Conservation (phyloP, 2,113 vertebrate genomes). For the Lophochroa leadbeateri region DNA sequence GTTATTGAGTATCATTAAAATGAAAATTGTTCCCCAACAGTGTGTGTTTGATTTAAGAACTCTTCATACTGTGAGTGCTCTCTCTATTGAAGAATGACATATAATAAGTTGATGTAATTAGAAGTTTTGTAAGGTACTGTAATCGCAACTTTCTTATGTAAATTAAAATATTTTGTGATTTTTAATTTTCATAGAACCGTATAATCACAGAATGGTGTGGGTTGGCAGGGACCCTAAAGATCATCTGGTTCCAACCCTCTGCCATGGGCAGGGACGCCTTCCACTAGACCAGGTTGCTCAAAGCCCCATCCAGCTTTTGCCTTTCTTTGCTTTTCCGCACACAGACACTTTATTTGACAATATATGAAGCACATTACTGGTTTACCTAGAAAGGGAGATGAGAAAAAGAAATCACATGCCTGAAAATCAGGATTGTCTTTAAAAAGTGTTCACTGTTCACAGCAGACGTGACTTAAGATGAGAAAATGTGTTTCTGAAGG, state of each 20-base stretch:
- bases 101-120: conserved; percentile 31
- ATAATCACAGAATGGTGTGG: neutral
- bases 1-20: conserved; percentile 50
- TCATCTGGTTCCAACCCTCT: neutral
- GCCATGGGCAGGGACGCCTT: neutral
- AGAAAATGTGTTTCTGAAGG: neutral
- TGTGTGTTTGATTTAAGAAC: conserved; percentile 54
- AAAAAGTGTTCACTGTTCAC: neutral
- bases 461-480: neutral
- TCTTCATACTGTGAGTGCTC: conserved; percentile 3
- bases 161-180: neutral
- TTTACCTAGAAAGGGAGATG: neutral
- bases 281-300: neutral
- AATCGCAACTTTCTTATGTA: conserved; percentile 1
- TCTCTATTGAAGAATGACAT: conserved; percentile 27
- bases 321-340: neutral
- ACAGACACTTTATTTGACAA: neutral
- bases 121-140: neutral
- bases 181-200: neutral
- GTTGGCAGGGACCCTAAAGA: neutral
- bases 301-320: neutral
- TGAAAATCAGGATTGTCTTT: neutral
- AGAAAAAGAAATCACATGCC: neutral
- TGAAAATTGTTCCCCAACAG: conserved; percentile 33
- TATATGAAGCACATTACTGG: neutral